phyloP scores from a whole-genome alignment of 2,113 vertebrate species.

The Calypte anna region DNA sequence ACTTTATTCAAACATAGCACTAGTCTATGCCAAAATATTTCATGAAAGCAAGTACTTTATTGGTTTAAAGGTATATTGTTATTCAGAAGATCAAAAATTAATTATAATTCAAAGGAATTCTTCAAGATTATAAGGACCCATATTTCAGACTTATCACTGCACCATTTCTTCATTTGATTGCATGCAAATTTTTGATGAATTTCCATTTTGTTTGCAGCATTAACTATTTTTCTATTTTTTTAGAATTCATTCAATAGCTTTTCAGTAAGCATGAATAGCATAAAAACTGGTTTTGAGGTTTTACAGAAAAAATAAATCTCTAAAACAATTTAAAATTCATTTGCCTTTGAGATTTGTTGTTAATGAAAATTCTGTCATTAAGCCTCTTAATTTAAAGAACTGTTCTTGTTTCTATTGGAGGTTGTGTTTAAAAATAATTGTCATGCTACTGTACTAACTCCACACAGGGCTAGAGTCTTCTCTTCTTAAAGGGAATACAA shows the following conservation, averaged over 20 bases:
- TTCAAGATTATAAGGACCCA: background rate
- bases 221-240: background rate
- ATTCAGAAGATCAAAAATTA: background rate
- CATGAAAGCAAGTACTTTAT: background rate
- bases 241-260: background rate
- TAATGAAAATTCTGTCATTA: slow-evolving; percentile 52
- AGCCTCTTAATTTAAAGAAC: slow-evolving; percentile 31
- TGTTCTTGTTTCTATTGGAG: background rate
- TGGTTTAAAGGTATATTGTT: background rate
- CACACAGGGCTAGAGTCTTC: background rate
- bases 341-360: slow-evolving; percentile 14
- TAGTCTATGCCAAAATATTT: background rate
- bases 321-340: slow-evolving; percentile 24
- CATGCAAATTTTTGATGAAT: background rate
- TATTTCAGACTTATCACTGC: background rate
- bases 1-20: background rate
- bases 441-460: background rate
- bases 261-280: background rate
- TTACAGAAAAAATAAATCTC: slow-evolving; percentile 16
- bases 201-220: background rate
- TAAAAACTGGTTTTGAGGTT: slow-evolving; percentile 25
- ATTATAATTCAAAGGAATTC: background rate
- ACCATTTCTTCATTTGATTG: background rate
- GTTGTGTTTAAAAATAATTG: slow-evolving; percentile 17
- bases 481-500: background rate